phyloP scores from a whole-genome alignment of 2,113 vertebrate genomes.

The Oryzias woworae region DNA sequence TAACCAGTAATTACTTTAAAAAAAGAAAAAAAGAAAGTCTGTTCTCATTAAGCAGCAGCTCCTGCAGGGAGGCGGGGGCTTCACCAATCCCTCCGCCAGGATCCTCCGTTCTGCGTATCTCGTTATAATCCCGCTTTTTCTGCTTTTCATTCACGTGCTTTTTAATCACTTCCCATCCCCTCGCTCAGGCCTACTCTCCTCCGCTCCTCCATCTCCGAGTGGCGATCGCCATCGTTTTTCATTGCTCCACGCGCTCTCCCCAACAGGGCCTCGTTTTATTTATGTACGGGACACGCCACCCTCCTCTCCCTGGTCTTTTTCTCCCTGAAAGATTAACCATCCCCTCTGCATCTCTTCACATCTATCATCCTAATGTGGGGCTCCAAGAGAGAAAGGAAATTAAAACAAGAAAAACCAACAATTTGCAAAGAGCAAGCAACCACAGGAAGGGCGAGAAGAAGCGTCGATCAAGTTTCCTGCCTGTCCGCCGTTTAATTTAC shows the following conservation, averaged over 20 bases:
- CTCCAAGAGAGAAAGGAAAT: slow-evolving; percentile 27
- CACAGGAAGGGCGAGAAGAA: slow-evolving; percentile 45
- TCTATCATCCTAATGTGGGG: slow-evolving; percentile 72
- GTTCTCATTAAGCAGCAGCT: slow-evolving; percentile 67
- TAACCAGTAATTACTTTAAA: slow-evolving; percentile 76
- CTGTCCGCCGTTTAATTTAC: slow-evolving; percentile 27
- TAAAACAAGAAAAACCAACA: slow-evolving; percentile 33
- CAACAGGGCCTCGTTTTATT: slow-evolving; percentile 44
- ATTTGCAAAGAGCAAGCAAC: slow-evolving; percentile 47
- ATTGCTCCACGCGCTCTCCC: slow-evolving; percentile 25
- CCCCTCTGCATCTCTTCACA: slow-evolving; percentile 66
- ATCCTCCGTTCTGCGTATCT: slow-evolving; percentile 36
- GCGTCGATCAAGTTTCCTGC: slow-evolving; percentile 38
- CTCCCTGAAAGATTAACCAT: slow-evolving; percentile 65
- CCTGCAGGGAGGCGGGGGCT: slow-evolving; percentile 55
- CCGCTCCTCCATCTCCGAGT: slow-evolving; percentile 23
- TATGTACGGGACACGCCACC: slow-evolving; percentile 39
- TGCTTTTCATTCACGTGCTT: slow-evolving; percentile 36
- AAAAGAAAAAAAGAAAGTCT: slow-evolving; percentile 39
- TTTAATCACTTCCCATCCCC: slow-evolving; percentile 40
- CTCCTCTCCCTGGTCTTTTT: slow-evolving; percentile 30
- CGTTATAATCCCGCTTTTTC: slow-evolving; percentile 33
- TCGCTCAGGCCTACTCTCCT: slow-evolving; percentile 10
- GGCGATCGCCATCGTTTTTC: slow-evolving; percentile 22
- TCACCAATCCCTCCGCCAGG: slow-evolving; percentile 54